A percentile compares a stretch with the other conserved stretches of the same genome.
Conservation (phyloP, 2,888 invertebrate genomes). For the Pyrgus malvae region DNA sequence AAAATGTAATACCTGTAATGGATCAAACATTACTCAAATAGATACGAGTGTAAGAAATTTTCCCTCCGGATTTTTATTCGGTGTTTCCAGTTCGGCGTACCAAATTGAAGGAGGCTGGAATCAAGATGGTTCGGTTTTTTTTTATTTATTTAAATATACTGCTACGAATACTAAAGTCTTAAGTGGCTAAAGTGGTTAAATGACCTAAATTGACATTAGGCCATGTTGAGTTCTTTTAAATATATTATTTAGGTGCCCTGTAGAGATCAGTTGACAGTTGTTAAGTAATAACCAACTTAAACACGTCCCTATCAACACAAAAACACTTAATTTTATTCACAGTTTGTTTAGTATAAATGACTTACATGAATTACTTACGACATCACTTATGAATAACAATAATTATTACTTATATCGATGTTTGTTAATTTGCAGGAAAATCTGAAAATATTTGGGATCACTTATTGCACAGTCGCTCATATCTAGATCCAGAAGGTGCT, state of each 20-base stretch:
- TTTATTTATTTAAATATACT: too few species aligned
- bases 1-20: background rate
- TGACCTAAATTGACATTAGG: too few species aligned
- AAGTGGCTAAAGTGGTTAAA: background rate
- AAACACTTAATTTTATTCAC: too few species aligned
- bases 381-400: background rate
- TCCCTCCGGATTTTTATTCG: slow-evolving; percentile 50
- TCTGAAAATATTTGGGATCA: slow-evolving; percentile 82
- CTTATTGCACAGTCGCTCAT: slow-evolving; percentile 62
- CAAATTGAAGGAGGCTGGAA: slow-evolving; percentile 79
- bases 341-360: background rate
- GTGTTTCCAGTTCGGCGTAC: slow-evolving; percentile 67
- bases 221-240: too few species aligned
- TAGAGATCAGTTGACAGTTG: too few species aligned
- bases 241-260: too few species aligned
- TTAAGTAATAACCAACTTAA: too few species aligned
- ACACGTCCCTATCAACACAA: too few species aligned
- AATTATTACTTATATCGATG: background rate
- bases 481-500: slow-evolving; percentile 68
- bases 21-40: slow-evolving; percentile 25
- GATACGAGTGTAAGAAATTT: slow-evolving; percentile 41
- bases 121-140: slow-evolving; percentile 63
- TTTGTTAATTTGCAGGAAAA: slow-evolving; percentile 53
- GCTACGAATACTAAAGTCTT: too few species aligned
- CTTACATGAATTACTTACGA: too few species aligned